Evolutionary conservation across 2,797 vertebrate genomes (phyloP), one percentile per base, ranked within the genome.

Genomic region (Pangasius krempfi): DNA sequence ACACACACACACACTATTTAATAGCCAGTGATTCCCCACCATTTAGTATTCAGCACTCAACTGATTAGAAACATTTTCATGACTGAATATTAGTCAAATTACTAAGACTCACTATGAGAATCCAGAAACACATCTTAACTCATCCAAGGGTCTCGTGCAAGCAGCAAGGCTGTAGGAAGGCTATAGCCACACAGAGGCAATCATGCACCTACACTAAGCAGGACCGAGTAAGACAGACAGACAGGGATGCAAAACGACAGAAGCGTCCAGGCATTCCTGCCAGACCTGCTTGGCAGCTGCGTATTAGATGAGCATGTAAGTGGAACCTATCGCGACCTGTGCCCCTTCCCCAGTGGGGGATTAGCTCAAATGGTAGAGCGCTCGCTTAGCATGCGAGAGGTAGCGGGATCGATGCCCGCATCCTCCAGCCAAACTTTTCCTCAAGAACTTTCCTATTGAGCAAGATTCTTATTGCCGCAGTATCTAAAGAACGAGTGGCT

Each of bases 291-390:
- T 14, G 52, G 3, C 58, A 60, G 18, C 58, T 60, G 5, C 4
- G 0, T 25, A 6, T 7, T 25, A 1, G 5, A 25, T 25, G 9
- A n/a, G 9, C 8, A n/a, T n/a, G 9, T 27, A 62, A 44, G 44
- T 44, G 44, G 44, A 44, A 44, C 44, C 44, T 8, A 8, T 7
- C 1, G 7, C 8, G 7, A 18, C 64, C 2, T 0, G 37, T 3
- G 37, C n/a, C n/a, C n/a, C n/a, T 40, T 40, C 37, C 2, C 2
- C 18, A 72, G 0, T 4, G 73, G 76, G 76, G 78, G 52, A 80
- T 80, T 80, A 80, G 78, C 78, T 80, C 78, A 80, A 37, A 80
- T 80, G 52, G 75, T 52, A 80, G 88, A 86, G 82, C 86, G 89
- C 82, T 68, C 50, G 56, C 73, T 84, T 88, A 85, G 85, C 72